Conservation (phyloP, 2,113 vertebrate genomes). For the Scomber japonicus region DNA sequence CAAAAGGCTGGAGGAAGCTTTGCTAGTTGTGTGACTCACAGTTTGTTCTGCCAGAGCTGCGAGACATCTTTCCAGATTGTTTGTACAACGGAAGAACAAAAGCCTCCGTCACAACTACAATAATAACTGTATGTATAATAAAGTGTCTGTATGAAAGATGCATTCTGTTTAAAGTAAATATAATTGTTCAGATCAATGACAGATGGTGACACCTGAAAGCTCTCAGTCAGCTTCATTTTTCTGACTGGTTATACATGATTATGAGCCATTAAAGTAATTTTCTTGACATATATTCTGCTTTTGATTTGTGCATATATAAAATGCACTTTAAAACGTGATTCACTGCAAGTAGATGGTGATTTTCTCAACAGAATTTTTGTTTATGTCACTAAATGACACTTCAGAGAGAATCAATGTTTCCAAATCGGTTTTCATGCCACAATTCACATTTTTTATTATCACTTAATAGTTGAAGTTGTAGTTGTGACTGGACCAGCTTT, state of each 20-base stretch:
- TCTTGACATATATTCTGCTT: neutral
- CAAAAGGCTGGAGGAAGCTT: slow-evolving; percentile 18
- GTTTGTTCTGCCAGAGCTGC: slow-evolving; percentile 52
- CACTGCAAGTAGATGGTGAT: slow-evolving; percentile 4
- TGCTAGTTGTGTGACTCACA: slow-evolving; percentile 46
- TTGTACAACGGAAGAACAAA: slow-evolving; percentile 14
- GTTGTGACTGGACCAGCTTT: slow-evolving; percentile 55
- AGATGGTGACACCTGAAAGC: slow-evolving; percentile 22
- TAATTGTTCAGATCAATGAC: neutral
- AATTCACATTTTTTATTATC: slow-evolving; percentile 25
- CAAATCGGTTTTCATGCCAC: slow-evolving; percentile 41
- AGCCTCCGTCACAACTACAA: slow-evolving; percentile 26
- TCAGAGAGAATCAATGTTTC: slow-evolving; percentile 30
- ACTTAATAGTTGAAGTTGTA: slow-evolving; percentile 32
- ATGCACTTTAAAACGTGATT: slow-evolving; percentile 30
- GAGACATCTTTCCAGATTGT: slow-evolving; percentile 27
- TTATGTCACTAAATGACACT: slow-evolving; percentile 31
- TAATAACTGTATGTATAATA: slow-evolving; percentile 21
- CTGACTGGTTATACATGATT: slow-evolving; percentile 10
- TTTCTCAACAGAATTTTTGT: slow-evolving; percentile 20
- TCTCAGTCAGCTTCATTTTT: slow-evolving; percentile 4
- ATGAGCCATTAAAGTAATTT: slow-evolving; percentile 24
- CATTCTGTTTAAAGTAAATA: too few species aligned
- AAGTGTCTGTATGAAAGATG: slow-evolving; percentile 14
- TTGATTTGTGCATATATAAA: slow-evolving; percentile 38